Evolutionary conservation across 2,888 invertebrate genomes (phyloP), one percentile per base, ranked within the genome.

Genomic region (Hermaeophaga mercurialis): DNA sequence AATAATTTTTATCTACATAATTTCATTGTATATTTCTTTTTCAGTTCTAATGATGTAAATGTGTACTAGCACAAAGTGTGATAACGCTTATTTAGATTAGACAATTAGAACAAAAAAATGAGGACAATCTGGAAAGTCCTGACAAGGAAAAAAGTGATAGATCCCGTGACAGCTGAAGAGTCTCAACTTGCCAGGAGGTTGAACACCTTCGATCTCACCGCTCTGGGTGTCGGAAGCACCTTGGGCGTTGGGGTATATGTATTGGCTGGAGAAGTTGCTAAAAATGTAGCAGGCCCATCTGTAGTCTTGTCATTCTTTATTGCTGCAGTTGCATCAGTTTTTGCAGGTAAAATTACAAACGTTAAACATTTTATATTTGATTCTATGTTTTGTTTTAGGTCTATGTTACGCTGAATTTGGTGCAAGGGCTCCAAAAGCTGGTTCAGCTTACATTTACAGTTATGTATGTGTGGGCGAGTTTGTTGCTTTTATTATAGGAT

Each of bases 401-500:
- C 78, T 94, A 0, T 94, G 94, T 72, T 95, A 94, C 77, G 94
- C 94, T 0, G 95, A 95, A 78, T 94, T 94, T 74, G 94, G 93
- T 1, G 90, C 92, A 0, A 80, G 92, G 54, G 91, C 91, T 0
- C 94, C 94, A 0, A 88, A 87, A 69, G 93, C 94, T 0, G 94
- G 95, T 5, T 94, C 94, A 0, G 95, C 95, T 0, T 96, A 96
- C 72, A 86, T 94, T 14, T 96, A 96, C 81, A 94, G 92, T 73
- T 96, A 95, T 75, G 94, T 95, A 12, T 90, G 92, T 47, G 89
- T 95, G 47, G 95, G 95, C 1, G 95, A 96, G 79, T 88, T 95
- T 70, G 84, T 91, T 53, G 95, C 95, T 0, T 95, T 95, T 76
- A 81, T 91, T 31, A 94, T 95, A 68, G 95, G 95, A 33, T 96